Evolutionary conservation across 2,888 invertebrate genomes (phyloP).

Genomic region (Epistrophella euchroma): DNA sequence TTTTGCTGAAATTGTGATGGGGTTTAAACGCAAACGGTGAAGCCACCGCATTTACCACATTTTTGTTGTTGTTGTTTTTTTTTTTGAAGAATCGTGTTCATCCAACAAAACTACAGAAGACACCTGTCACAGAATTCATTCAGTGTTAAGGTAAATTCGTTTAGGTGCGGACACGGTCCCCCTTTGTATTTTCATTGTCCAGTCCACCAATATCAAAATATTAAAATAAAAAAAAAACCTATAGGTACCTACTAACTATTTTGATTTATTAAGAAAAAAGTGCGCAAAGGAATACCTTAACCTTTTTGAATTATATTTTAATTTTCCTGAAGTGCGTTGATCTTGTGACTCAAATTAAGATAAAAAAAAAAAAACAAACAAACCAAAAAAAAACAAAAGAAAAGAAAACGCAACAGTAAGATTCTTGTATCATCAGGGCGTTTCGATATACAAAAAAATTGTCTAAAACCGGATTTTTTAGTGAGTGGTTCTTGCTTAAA

Average conservation of each 20-base stretch:
- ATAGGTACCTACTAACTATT: not conserved
- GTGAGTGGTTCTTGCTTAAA: conserved; percentile 38
- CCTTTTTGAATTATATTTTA: not conserved
- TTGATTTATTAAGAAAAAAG: not conserved
- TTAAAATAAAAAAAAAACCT: not conserved
- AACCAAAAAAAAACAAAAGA: not conserved
- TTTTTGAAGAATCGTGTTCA: conserved; percentile 24
- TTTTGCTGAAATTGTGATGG: conserved; percentile 15
- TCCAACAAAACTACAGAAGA: conserved; percentile 37
- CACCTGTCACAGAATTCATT: conserved; percentile 59
- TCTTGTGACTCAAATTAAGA: conserved; percentile 15
- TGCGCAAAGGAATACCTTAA: too few species aligned
- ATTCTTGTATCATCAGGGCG: conserved; percentile 7
- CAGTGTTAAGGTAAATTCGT: conserved; percentile 62
- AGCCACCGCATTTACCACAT: not conserved
- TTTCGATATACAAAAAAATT: not conserved
- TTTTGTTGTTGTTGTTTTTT: conserved; percentile 4
- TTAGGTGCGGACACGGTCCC: conserved; percentile 57
- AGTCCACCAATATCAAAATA: not conserved
- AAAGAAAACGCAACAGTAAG: conserved; percentile 4
- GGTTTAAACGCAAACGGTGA: conserved; percentile 12
- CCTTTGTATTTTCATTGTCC: conserved; percentile 7
- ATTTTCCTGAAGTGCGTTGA: conserved; percentile 1
- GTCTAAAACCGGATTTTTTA: conserved; percentile 47
- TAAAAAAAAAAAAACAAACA: conserved; percentile 22